phyloP scores from a whole-genome alignment of 35 echinoderm and acorn worm species.

The Ophiothrix spiculata region DNA sequence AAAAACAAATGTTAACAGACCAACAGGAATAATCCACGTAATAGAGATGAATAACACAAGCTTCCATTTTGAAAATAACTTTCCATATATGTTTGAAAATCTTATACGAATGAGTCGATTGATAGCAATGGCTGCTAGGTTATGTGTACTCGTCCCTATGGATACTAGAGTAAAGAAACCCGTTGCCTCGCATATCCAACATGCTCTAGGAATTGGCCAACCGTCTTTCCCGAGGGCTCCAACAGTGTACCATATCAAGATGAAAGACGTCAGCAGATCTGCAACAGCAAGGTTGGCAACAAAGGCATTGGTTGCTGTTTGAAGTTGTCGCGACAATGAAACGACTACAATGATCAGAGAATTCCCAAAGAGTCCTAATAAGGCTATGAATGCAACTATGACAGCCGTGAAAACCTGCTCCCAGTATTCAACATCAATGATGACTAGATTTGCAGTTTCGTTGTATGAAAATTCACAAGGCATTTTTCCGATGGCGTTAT shows the following conservation, averaged over 20 bases:
- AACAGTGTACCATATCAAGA: background rate
- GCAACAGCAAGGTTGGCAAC: background rate
- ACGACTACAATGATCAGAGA: constrained; percentile 50
- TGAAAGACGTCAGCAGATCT: background rate
- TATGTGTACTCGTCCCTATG: constrained; percentile 49
- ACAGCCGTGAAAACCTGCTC: background rate
- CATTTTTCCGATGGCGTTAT: too few relatives aligned
- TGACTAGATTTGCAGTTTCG: too few relatives aligned
- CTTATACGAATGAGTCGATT: constrained; percentile 47
- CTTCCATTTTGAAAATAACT: background rate
- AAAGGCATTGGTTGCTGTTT: constrained; percentile 40
- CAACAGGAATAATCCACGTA: background rate
- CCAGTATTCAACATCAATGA: too few relatives aligned
- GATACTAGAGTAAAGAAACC: constrained; percentile 25
- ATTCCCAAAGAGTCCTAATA: constrained; percentile 46
- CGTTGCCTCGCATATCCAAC: constrained; percentile 10
- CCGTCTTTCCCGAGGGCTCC: background rate
- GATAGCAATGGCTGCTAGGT: constrained; percentile 38
- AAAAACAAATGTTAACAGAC: background rate
- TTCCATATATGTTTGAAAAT: background rate
- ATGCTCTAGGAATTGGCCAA: background rate
- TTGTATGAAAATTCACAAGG: too few relatives aligned
- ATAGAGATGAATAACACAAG: background rate
- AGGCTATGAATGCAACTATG: background rate
- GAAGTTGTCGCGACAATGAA: constrained; percentile 38